Conservation (phyloP, 2,797 vertebrate species). For the Coranthus polyacanthus region DNA sequence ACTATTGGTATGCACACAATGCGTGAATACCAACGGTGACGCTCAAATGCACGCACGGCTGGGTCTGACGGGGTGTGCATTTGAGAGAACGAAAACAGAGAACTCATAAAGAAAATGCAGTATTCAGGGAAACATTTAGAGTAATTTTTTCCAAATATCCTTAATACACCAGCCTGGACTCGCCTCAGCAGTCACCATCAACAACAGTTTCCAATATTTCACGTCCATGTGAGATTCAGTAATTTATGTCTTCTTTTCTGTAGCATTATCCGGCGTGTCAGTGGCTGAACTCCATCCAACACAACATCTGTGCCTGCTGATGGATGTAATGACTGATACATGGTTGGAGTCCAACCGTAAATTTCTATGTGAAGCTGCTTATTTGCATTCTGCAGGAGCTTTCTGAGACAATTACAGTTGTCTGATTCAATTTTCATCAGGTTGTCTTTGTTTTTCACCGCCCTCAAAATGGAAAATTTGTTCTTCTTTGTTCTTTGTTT, state of each 20-base stretch:
- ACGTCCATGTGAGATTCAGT: background rate
- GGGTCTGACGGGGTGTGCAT: background rate
- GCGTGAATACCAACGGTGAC: no score
- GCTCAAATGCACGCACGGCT: background rate
- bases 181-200: background rate
- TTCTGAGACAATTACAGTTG: conserved; percentile 7
- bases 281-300: no score
- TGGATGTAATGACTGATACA: background rate
- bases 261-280: no score
- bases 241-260: no score
- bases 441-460: background rate
- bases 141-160: background rate
- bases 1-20: conserved; percentile 23
- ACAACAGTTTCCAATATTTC: background rate
- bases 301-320: background rate
- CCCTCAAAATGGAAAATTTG: conserved; percentile 1
- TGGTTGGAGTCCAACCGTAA: background rate
- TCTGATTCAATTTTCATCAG: conserved; percentile 16
- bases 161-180: background rate
- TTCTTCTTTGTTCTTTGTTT: background rate
- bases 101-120: background rate
- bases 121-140: background rate
- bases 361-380: background rate
- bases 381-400: conserved; percentile 41
- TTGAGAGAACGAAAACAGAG: background rate